Base-by-base conservation (phyloP, 1,140 invertebrate species). In the Dendrolimus punctatus region DNA sequence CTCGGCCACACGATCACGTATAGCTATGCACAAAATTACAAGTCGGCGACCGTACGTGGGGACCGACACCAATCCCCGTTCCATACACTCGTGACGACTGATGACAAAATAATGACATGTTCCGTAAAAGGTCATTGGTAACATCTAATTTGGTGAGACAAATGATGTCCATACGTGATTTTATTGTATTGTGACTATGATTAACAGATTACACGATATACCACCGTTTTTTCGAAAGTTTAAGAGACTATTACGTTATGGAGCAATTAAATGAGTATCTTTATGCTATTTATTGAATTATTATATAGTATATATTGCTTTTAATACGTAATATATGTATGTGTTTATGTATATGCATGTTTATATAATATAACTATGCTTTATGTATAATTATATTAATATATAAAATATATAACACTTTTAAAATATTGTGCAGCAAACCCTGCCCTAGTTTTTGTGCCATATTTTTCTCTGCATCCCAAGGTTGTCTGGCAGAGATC, bases 11-110 rank as follows among this genome's bases (percentile, higher is more conserved):
- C 53, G 53, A 64, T 58, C 55, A 23, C 40, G 39, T 39, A 55
- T 48, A 60, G 53, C 51, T 67, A 60, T 53, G 47, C 54, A 64
- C 56, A 23, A 77, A 77, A 77, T 73, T 75, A 77, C 62, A 77
- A 65, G 74, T 43, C 74, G 66, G 72, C 65, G 62, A 58, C 50
- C 42, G 48, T 49, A 72, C 70, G 68, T 71, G 66, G 50, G 49
- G 66, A 65, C 68, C 69, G 73, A 73, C 68, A 75, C 64, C 61
- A 66, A 71, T 73, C 64, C 59, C 46, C 43, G 47, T 60, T 54
- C 53, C 65, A 57, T 65, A 62, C 62, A 53, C 23, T 23, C 23
- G 23, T 23, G 23, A 23, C 23, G 23, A 23, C 23, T 23, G 23
- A 23, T 23, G 23, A 23, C 23, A 23, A 1, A 23, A 55, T 53